A percentile compares a stretch with the other conserved stretches of the same genome.
Evolutionary conservation across 2,888 invertebrate genomes (phyloP).

Genomic region (Lepidochrysops patricia): DNA sequence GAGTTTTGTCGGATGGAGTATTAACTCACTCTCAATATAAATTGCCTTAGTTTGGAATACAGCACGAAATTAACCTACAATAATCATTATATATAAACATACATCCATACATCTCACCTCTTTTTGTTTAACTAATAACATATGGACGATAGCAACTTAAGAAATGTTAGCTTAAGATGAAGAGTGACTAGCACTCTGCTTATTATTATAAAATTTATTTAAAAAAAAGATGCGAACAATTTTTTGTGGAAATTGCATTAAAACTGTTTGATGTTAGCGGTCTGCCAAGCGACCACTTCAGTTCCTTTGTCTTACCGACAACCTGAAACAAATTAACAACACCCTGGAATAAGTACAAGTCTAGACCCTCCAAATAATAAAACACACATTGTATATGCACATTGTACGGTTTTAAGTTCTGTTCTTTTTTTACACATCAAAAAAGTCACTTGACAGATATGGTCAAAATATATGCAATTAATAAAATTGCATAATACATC

Average conservation of each 20-base stretch:
- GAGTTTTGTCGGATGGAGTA: neutral
- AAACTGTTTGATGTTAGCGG: slow-evolving; percentile 41
- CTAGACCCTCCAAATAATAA: neutral
- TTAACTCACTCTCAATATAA: slow-evolving; percentile 1
- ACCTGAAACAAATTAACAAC: slow-evolving; percentile 45
- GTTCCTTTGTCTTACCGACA: slow-evolving; percentile 44
- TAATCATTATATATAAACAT: slow-evolving; percentile 71
- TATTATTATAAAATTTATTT: slow-evolving; percentile 33
- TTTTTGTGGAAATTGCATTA: slow-evolving; percentile 63
- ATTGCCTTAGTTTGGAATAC: slow-evolving; percentile 43
- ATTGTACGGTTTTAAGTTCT: no score
- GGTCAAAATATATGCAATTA: no score
- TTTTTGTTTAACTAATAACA: slow-evolving; percentile 42
- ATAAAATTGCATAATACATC: no score
- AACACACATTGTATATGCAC: no score
- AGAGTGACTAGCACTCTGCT: slow-evolving; percentile 26
- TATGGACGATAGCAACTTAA: slow-evolving; percentile 58
- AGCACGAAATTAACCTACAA: slow-evolving; percentile 70
- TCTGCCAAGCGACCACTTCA: slow-evolving; percentile 37
- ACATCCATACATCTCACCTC: slow-evolving; percentile 59
- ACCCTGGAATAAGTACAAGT: neutral
- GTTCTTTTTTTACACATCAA: no score
- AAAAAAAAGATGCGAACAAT: slow-evolving; percentile 51
- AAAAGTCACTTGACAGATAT: no score
- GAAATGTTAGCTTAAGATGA: slow-evolving; percentile 49